Conservation (phyloP, 2,797 vertebrate genomes). For the Hemitrygon akajei region DNA sequence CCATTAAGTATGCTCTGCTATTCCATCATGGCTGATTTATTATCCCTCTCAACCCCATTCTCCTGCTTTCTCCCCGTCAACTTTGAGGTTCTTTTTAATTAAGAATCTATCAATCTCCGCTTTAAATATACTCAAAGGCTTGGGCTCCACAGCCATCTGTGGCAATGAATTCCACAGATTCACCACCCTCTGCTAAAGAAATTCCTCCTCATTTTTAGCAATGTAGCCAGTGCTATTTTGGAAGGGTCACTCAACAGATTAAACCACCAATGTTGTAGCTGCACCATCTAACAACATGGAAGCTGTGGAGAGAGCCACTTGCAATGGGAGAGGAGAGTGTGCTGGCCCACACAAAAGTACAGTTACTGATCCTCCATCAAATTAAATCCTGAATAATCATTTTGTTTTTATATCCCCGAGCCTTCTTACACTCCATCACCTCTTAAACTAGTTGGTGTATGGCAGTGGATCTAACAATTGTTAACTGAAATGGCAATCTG, state of each 20-base stretch:
- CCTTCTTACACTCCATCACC: background rate
- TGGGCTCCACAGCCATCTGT: too few relatives aligned
- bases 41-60: too few relatives aligned
- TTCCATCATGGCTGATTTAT: too few relatives aligned
- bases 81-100: too few relatives aligned
- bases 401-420: background rate
- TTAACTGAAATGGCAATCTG: too few relatives aligned
- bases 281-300: background rate
- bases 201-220: background rate
- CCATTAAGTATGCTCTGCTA: too few relatives aligned
- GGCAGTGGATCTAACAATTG: background rate
- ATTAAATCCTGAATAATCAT: background rate
- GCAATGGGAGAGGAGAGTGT: background rate
- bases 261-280: background rate
- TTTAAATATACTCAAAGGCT: too few relatives aligned
- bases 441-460: background rate
- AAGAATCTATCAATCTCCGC: too few relatives aligned
- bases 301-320: background rate
- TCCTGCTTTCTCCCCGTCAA: too few relatives aligned
- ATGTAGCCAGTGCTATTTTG: background rate
- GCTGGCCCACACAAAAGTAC: background rate
- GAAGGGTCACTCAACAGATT: background rate
- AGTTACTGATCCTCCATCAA: background rate
- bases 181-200: too few relatives aligned
- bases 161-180: too few relatives aligned